phyloP scores from a whole-genome alignment of 2,113 vertebrate genomes.

The Toxostoma redivivum region DNA sequence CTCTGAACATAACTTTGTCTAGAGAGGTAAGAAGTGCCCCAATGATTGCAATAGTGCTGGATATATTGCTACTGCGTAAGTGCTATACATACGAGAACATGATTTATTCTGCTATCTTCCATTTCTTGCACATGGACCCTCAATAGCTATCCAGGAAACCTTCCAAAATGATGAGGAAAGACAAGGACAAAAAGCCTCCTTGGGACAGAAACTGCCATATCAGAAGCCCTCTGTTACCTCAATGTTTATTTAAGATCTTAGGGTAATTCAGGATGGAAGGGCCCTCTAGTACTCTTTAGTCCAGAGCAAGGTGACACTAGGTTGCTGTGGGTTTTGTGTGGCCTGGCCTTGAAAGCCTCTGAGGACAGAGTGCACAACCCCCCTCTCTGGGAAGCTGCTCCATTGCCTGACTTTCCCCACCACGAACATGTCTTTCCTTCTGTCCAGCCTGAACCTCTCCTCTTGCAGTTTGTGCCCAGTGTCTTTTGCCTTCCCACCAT shows the following conservation, averaged over 20 bases:
- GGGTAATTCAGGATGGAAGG: neutral
- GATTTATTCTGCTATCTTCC: neutral
- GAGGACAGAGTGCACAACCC: neutral
- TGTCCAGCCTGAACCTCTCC: neutral
- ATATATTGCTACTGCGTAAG: neutral
- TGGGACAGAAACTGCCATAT: neutral
- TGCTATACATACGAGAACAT: neutral
- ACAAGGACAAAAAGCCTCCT: neutral
- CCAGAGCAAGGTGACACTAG: neutral
- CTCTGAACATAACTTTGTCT: neutral
- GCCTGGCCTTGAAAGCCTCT: neutral
- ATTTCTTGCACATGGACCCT: too few relatives aligned
- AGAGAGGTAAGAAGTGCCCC: neutral
- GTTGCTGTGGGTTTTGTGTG: neutral
- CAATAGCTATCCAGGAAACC: neutral
- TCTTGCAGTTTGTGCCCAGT: neutral
- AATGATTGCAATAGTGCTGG: neutral
- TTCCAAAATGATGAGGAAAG: neutral
- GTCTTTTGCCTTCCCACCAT: neutral
- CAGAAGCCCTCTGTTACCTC: neutral
- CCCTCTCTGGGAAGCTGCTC: neutral
- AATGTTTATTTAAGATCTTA: neutral
- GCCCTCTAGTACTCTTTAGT: neutral
- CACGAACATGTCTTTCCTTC: rapidly evolving
- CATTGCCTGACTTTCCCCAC: neutral